These are phyloP conservation scores for Volucella zonaria DNA, from an alignment of 2,888 invertebrate species.

Conservation along the genomic window DNA sequence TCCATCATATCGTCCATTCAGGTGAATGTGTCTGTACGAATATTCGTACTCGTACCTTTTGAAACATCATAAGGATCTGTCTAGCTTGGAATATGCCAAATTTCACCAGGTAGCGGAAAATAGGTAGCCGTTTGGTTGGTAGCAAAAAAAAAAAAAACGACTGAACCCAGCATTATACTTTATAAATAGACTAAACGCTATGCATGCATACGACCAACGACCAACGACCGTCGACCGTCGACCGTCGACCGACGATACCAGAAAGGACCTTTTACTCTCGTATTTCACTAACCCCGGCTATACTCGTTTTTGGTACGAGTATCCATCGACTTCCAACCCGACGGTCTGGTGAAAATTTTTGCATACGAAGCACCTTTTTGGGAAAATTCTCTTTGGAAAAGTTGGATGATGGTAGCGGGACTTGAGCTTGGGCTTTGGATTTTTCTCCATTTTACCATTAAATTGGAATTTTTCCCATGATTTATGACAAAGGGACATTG, in stretches of 20 bases:
- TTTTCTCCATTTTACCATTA: conserved; percentile 68
- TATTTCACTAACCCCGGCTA: conserved; percentile 6
- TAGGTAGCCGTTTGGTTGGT: background rate
- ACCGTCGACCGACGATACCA: background rate
- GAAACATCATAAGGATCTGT: conserved; percentile 17
- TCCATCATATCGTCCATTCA: conserved; percentile 69
- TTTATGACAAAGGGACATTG: conserved; percentile 72
- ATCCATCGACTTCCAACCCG: conserved; percentile 42
- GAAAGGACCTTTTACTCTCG: conserved; percentile 2
- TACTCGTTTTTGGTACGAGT: conserved; percentile 4
- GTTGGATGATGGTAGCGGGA: conserved; percentile 31
- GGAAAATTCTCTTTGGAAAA: conserved; percentile 63
- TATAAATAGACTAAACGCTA: conserved; percentile 42
- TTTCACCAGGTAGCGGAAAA: conserved; percentile 2
- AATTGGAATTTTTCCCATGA: conserved; percentile 73
- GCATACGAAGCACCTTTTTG: conserved; percentile 75
- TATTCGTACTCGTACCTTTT: background rate
- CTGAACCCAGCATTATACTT: conserved; percentile 38
- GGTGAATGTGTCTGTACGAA: conserved; percentile 34
- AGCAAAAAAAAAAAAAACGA: background rate
- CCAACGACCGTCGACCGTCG: too few species aligned
- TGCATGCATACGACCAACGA: background rate
- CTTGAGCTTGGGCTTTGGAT: background rate
- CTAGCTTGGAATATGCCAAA: conserved; percentile 7
- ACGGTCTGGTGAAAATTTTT: conserved; percentile 65